Base-by-base conservation (phyloP, 2,888 invertebrate genomes). In the Ephialtes manifestator region DNA sequence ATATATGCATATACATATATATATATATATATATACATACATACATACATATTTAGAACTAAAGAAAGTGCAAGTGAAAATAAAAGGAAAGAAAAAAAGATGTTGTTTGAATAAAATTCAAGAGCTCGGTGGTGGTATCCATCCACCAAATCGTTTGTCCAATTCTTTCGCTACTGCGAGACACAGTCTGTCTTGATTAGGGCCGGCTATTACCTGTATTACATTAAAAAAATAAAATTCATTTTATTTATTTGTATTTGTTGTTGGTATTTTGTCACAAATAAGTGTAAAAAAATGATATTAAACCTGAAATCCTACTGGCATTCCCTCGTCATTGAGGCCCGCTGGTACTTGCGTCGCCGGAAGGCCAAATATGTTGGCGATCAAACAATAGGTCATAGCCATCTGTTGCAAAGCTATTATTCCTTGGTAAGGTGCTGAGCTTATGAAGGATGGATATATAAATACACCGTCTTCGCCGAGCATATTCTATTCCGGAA, bases 121-220 rank as follows among this genome's bases (percentile, higher is more conserved):
- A 13, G 43, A 75, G 8, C 68, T 71, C 31, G 39, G 46, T 31
- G 96, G 96, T 11, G 96, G 95, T 48, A 95, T 93, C 98, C 98
- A 98, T 0, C 98, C 98, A 0, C 98, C 98, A 93, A 98, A 98
- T 11, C 95, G 96, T 53, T 94, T 94, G 91, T 98, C 98, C 58
- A 99, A 93, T 90, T 97, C 97, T 86, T 95, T 94, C 1, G 98
- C 98, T 4, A 98, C 96, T 0, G 97, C 97, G 28, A 99, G 93
- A 84, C 97, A 97, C 10, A 98, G 93, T 80, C 97, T 95, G 93
- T 99, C 99, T 91, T 97, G 96, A 92, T 97, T 94, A 28, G 96
- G 96, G 0, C 95, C 96, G 0, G 97, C 97, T 81, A 98, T 95
- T 2, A 97, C 95, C 96, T 97, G 93, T 4, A 93, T 85, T 13